Evolutionary conservation across 2,113 vertebrate species (phyloP), one percentile per base, ranked within the genome.

Genomic region (Gallinago media): DNA sequence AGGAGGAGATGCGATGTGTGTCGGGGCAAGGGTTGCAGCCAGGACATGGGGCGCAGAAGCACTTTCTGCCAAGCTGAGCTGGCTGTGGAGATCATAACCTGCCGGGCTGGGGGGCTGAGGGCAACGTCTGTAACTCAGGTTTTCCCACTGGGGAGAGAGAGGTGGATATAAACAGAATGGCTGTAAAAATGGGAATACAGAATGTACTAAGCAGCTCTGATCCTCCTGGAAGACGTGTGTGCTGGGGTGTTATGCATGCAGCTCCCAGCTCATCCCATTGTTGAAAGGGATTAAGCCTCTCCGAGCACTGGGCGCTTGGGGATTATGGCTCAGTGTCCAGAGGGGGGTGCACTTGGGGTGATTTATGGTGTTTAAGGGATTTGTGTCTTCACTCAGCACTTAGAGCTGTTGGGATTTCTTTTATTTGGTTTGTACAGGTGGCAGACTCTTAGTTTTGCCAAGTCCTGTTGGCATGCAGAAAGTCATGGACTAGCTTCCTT

Each of bases 221-320:
- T 54, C 62, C 67, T 92, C 62, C 75, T 80, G 66, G 79, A 94
- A 95, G 87, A 58, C 74, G 75, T 17, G 44, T 68, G 75, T 8
- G 3, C 84, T 77, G 81, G 78, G 42, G 50, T 73, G 61, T 93
- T 88, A 65, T n/a, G 31, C 75, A 79, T 71, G 91, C 54, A 78
- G 70, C 77, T 89, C 91, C 66, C 88, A 88, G 91, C 89, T 97
- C 81, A 97, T 96, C 85, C 81, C 65, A 0, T 93, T 96, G 91
- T 95, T 95, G 89, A 88, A 96, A 95, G 47, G 50, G 89, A 97
- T 96, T 96, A 97, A 94, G 76, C 18, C 70, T 61, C 82, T 52
- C 13, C 0, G 7, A 94, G 88, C 3, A 1, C 44, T 67, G 71
- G 65, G 42, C 2, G 5, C 85, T 74, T 2, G 5, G 73, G 76